These are phyloP conservation scores for Sphenodon punctatus DNA, from an alignment of 2,797 vertebrate genomes.

Conservation along the genomic window DNA sequence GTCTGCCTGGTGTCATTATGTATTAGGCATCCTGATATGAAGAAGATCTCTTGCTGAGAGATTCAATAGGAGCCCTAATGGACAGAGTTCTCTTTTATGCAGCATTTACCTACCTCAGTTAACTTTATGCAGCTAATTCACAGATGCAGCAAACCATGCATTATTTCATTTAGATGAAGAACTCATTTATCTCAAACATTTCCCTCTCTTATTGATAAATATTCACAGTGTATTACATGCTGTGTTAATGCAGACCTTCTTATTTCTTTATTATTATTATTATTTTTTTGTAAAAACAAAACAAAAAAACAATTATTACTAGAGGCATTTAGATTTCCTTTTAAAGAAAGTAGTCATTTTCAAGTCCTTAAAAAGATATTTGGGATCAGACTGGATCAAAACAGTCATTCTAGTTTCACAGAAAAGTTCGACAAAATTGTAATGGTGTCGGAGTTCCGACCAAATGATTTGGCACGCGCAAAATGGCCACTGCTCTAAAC, in stretches of 20 bases:
- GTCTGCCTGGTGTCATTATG: not conserved
- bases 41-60: not conserved
- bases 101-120: constrained; percentile 58
- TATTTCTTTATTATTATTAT: not conserved
- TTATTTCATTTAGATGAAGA: constrained; percentile 33
- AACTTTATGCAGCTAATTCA: constrained; percentile 52
- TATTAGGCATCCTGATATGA: not conserved
- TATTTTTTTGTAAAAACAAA: not conserved
- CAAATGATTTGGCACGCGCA: too few species aligned
- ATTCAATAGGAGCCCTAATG: constrained; percentile 5
- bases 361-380: not conserved
- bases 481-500: too few species aligned
- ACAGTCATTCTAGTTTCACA: too few species aligned
- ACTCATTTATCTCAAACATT: not conserved
- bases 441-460: too few species aligned
- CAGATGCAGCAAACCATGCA: constrained; percentile 32
- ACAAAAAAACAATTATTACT: not conserved
- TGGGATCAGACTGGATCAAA: too few species aligned
- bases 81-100: constrained; percentile 33
- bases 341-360: not conserved
- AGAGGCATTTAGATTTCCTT: not conserved
- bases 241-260: not conserved
- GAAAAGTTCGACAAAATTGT: too few species aligned
- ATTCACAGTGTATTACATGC: not conserved
- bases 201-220: not conserved